Conservation (phyloP, 1,140 invertebrate genomes). For the Platyscapa corneri region DNA sequence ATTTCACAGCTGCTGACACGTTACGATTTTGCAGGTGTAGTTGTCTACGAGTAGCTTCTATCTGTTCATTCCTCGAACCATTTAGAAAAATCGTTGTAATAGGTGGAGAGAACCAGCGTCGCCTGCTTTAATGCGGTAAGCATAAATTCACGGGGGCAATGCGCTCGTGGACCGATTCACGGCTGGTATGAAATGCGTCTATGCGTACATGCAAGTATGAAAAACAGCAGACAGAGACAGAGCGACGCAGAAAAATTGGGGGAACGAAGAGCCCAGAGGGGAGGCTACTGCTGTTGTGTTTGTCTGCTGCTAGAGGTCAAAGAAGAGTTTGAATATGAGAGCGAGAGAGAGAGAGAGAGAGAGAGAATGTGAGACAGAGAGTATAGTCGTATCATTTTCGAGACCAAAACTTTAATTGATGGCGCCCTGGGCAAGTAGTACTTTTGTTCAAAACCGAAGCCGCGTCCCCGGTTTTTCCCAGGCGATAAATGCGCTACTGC, state of each 20-base stretch:
- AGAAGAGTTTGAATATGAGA: neutral
- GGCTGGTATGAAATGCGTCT: too few relatives aligned
- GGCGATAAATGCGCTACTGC: neutral
- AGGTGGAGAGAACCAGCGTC: neutral
- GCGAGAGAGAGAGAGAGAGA: neutral
- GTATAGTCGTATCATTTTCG: neutral
- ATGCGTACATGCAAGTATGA: neutral
- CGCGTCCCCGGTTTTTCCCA: constrained; percentile 2
- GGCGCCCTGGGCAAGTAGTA: constrained; percentile 6
- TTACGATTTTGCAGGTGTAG: neutral
- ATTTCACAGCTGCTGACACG: neutral
- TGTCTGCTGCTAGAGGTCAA: neutral
- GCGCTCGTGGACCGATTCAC: too few relatives aligned
- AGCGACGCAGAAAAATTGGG: neutral
- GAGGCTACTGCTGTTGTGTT: neutral
- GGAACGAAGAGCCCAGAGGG: neutral
- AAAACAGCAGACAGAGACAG: neutral
- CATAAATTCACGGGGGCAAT: too few relatives aligned
- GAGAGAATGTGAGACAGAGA: neutral
- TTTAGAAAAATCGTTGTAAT: neutral
- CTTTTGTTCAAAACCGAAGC: constrained; percentile 28
- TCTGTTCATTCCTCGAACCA: neutral
- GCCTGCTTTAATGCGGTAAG: too few relatives aligned
- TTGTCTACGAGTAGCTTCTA: neutral
- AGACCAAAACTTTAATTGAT: constrained; percentile 44